Base-by-base conservation (phyloP, 2,113 vertebrate species). In the Oreotrochilus melanogaster region DNA sequence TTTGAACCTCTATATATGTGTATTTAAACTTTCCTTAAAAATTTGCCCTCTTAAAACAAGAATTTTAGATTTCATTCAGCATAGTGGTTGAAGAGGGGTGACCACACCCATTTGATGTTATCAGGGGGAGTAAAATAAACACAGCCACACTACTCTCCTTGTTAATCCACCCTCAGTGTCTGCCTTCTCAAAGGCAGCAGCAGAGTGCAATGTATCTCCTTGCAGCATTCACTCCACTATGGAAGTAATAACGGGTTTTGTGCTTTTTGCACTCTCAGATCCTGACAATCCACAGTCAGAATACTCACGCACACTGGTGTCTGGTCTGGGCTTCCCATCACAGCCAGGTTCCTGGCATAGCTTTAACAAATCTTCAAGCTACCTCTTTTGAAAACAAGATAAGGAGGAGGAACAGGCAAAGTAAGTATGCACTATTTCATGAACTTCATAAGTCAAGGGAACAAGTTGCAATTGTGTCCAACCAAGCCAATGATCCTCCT, bases 391-490 rank as follows among this genome's bases (percentile, higher is more conserved):
- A 88, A 94, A 88, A 51, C 64, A 88, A 92, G 47, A 30, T 27
- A 27, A 73, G 67, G 72, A 88, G 42, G 8, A 91, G 37, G 23
- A 69, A 65, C 62, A 89, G 42, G 62, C n/a, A 74, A 88, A 25
- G 57, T 66, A 78, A 62, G 51, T 53, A 84, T 45, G 78, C 90
- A 89, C 47, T 75, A 83, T 51, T 93, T 95, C 43, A 81, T 21
- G 39, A 57, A 74, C 31, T 94, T 95, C 8, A 18, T 83, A 94
- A 97, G 75, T 65, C 58, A 22, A 88, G 81, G 80, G 48, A 93
- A 82, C n/a, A 78, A 66, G 79, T 96, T 86, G 88, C 58, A 74
- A 23, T 91, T 86, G 82, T 91, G 73, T 83, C 76, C 87, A 91
- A 51, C 57, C 39, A 84, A n/a, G 60, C 60, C 50, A 66, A 76